A percentile compares a stretch with the other conserved stretches of the same genome.
Evolutionary conservation across 2,797 vertebrate genomes (phyloP).

Genomic region (Nyctalus aviator): DNA sequence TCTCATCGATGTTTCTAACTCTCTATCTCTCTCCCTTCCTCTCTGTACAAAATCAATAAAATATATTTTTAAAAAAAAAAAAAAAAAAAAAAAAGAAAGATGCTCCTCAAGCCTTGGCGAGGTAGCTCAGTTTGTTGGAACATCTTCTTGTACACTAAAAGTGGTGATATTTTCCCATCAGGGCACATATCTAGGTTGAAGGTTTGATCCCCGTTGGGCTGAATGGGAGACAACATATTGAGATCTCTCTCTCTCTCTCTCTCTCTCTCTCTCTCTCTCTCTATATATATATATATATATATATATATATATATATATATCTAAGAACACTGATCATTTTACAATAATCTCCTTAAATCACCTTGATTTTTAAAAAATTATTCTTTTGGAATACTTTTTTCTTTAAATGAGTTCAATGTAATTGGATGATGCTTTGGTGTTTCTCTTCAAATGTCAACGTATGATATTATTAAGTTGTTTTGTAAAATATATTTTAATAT

Average conservation of each 20-base stretch:
- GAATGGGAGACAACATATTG: background rate
- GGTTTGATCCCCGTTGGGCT: background rate
- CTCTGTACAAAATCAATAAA: too few relatives aligned
- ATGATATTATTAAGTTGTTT: constrained; percentile 51
- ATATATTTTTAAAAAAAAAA: too few relatives aligned
- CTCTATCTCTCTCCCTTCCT: too few relatives aligned
- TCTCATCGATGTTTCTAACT: too few relatives aligned
- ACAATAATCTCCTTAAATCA: constrained; percentile 59
- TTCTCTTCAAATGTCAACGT: constrained; percentile 79
- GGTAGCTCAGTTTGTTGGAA: background rate
- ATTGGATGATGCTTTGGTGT: constrained; percentile 70
- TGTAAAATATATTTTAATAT: too few relatives aligned
- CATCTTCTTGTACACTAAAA: background rate
- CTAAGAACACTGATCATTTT: constrained; percentile 69
- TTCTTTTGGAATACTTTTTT: constrained; percentile 51
- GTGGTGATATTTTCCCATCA: background rate
- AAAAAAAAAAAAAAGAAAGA: too few relatives aligned
- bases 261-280: background rate
- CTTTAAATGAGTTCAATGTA: constrained; percentile 57
- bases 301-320: constrained; percentile 18
- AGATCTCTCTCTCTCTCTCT: background rate
- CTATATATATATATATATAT: too few relatives aligned
- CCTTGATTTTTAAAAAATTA: constrained; percentile 46
- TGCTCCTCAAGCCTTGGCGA: background rate
- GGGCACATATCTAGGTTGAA: background rate